Base-by-base conservation (phyloP, 1,140 invertebrate genomes). In the Odontomachus brunneus region DNA sequence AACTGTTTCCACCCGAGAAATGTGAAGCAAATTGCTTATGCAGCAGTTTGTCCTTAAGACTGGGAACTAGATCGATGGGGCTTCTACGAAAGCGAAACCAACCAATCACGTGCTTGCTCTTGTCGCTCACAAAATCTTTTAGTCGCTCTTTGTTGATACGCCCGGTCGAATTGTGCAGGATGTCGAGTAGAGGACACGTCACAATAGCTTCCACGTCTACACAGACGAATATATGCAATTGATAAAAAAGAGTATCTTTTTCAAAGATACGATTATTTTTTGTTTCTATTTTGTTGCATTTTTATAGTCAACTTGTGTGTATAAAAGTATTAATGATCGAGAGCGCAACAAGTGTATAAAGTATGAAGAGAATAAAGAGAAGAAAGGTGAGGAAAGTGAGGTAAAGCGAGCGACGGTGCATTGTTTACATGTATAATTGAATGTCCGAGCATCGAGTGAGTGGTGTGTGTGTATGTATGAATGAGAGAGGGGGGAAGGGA, bases 51-150 rank as follows among this genome's bases (percentile, higher is more conserved):
- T 96, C 96, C 62, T 95, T 90, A 51, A 96, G 91, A 3, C 95
- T 95, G 5, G 93, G 94, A 60, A 91, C 92, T 12, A 96, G 91
- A 38, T 89, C 26, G 11, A 19, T 91, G 53, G 91, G 92, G 71
- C 95, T 94, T 84, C 94, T 91, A 72, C 95, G 93, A 86, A 95
- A 96, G 85, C 94, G 94, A 89, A 95, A 96, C 96, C 96, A 96
- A 22, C 96, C 96, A 14, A 96, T 94, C 51, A 96, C 93, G 87
- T 95, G 94, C 86, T 94, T 93, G 53, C 93, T 94, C 53, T 94
- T 94, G 59, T 94, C 93, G 17, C 92, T 91, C 5, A 96, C 83
- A 60, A 96, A 91, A 22, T 93, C 91, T 66, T 92, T 92, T 7
- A 96, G 84, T 73, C 94, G 93, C 69, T 95, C 93, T 84, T 94